Evolutionary conservation across 2,113 vertebrate species (phyloP).

Genomic region (Ahaetulla prasina): DNA sequence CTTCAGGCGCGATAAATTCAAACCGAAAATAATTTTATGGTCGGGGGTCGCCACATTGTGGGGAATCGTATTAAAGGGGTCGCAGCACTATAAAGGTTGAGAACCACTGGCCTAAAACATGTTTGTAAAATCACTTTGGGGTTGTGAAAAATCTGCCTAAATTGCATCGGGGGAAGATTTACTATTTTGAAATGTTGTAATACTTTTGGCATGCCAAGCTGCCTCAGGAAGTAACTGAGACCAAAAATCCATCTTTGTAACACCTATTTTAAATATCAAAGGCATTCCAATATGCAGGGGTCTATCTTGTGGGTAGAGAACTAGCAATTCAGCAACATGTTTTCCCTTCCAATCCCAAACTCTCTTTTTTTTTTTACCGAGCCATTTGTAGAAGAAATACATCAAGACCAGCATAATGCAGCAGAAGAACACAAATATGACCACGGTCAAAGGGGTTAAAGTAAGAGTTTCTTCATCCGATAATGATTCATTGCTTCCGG

Average conservation of each 20-base stretch:
- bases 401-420: conserved; percentile 90
- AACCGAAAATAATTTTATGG: too few relatives aligned
- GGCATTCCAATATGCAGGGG: background rate
- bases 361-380: conserved; percentile 72
- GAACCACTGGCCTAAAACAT: background rate
- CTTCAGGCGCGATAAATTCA: too few relatives aligned
- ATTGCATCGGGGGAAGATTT: background rate
- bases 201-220: background rate
- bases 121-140: background rate
- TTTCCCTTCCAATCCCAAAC: background rate
- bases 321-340: background rate
- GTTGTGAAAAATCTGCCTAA: background rate
- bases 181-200: background rate
- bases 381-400: conserved; percentile 89
- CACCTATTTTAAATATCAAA: background rate
- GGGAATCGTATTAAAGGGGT: too few relatives aligned
- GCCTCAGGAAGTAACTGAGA: background rate
- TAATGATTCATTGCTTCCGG: conserved; percentile 57
- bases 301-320: background rate
- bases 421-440: conserved; percentile 86
- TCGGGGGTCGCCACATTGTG: too few relatives aligned
- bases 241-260: background rate
- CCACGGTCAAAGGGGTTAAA: conserved; percentile 83
- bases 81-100: too few relatives aligned
- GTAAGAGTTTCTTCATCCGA: conserved; percentile 72